Evolutionary conservation across 2,797 vertebrate genomes (phyloP), one percentile per base, ranked within the genome.

Genomic region (Synanceia verrucosa): DNA sequence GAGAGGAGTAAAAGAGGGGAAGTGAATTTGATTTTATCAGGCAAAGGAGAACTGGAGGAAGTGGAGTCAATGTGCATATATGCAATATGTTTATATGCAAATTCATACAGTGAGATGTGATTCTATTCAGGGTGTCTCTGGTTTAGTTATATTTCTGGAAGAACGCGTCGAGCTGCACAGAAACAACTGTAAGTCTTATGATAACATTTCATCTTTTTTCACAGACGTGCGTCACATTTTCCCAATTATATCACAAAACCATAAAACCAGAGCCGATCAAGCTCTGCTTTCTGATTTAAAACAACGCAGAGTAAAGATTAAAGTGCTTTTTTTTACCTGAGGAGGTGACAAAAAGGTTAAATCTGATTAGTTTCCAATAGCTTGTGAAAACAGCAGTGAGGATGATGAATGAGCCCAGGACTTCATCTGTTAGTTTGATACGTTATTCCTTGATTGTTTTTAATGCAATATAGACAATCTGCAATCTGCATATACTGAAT

Each of bases 1-100:
- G 59, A 61, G 26, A 47, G 65, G 33, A 21, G 19, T 7, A 55
- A 65, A 41, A 19, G 14, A 50, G 50, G 7, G 19, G 34, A 52
- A 39, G 65, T 6, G 63, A 28, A 55, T 48, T 16, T 34, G 47
- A 70, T 60, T 70, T 58, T 63, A 79, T 78, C 28, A 9, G 47
- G 18, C 28, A 7, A 56, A 26, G 12, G 28, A 62, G 14, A 28
- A 37, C 21, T 23, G 8, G 1, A 33, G 8, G 3, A 33, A 53
- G 24, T 31, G 44, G n/a, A n/a, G n/a, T n/a, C n/a, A n/a, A n/a
- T n/a, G n/a, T n/a, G n/a, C n/a, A n/a, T n/a, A n/a, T n/a, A n/a
- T n/a, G n/a, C n/a, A n/a, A n/a, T n/a, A n/a, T n/a, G n/a, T n/a
- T n/a, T n/a, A n/a, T n/a, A 29, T 58, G 41, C 13, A 28, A 28